Evolutionary conservation across 2,888 invertebrate genomes (phyloP), one percentile per base, ranked within the genome.

Genomic region (Trypoxylon attenuatum): DNA sequence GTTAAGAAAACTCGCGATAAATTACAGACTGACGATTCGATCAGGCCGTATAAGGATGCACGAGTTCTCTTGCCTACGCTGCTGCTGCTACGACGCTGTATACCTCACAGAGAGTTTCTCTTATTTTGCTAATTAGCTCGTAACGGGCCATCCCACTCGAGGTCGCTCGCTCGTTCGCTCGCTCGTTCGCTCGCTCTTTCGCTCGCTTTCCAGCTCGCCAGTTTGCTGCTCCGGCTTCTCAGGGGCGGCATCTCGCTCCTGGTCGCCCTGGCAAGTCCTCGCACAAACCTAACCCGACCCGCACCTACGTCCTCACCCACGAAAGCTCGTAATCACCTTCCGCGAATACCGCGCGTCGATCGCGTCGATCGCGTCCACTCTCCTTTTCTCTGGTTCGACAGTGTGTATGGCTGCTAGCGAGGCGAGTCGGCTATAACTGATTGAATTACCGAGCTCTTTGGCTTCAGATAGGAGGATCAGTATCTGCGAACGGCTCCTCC

Each of bases 41-140:
- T 69, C 71, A 65, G 52, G 60, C 68, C 68, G 68, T 72, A 71
- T 69, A 73, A 69, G 69, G 69, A 63, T 43, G 62, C 69, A 49
- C 49, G 57, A 63, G 65, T 49, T 57, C 65, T 21, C 27, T 64
- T 71, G 63, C 68, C 69, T 74, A 71, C 65, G 66, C 61, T 63
- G 59, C 51, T 43, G 61, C 33, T n/a, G 52, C 58, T 19, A 52
- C 51, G 49, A 55, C 47, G 60, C 49, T 47, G 57, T 71, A 65
- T 69, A 69, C 69, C 72, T 65, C 69, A 66, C 63, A 56, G 60
- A 57, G 59, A 59, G 50, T 66, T 73, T 72, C 67, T 77, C 72
- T 79, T 79, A 77, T 79, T 79, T 79, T 73, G 71, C 77, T 79
- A 79, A 79, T 79, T 79, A 79, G 73, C 79, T 78, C 73, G 76